These are phyloP conservation scores for Drosophila algonquin DNA, from an alignment of 2,888 invertebrate species.

Conservation along the genomic window DNA sequence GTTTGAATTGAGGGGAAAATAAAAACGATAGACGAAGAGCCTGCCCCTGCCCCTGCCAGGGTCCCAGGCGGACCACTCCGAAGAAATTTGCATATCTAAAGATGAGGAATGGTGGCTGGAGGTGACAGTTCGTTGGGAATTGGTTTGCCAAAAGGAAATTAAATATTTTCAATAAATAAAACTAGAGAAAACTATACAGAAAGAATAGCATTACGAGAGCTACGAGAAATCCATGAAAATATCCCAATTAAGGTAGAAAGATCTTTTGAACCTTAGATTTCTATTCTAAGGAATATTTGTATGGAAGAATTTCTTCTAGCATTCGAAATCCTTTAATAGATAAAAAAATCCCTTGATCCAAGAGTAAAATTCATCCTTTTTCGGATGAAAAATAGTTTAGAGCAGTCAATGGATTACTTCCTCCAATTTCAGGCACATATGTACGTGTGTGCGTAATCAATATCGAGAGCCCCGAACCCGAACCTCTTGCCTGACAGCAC, in stretches of 20 bases:
- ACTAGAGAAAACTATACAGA: slow-evolving; percentile 16
- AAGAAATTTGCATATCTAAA: slow-evolving; percentile 69
- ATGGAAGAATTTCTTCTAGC: not conserved
- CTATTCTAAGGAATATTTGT: too few species aligned
- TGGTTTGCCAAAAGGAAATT: slow-evolving; percentile 40
- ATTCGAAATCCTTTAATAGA: not conserved
- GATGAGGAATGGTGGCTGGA: slow-evolving; percentile 6
- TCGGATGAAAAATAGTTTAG: slow-evolving; percentile 5
- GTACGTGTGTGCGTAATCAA: slow-evolving; percentile 55
- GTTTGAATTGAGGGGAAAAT: slow-evolving; percentile 54
- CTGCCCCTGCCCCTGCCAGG: slow-evolving; percentile 10
- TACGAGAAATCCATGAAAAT: not conserved
- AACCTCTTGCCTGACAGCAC: slow-evolving; percentile 46
- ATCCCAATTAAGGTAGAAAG: too few species aligned
- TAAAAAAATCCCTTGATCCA: not conserved
- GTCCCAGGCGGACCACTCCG: slow-evolving; percentile 42
- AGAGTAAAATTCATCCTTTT: slow-evolving; percentile 9
- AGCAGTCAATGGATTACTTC: slow-evolving; percentile 74
- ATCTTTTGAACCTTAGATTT: too few species aligned
- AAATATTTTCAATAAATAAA: slow-evolving; percentile 44
- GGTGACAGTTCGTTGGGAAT: slow-evolving; percentile 33
- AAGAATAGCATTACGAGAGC: too few species aligned
- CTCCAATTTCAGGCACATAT: slow-evolving; percentile 36
- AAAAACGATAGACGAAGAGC: not conserved
- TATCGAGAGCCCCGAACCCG: slow-evolving; percentile 37